These are phyloP conservation scores for Solenopsis fugax DNA, from an alignment of 1,140 invertebrate species.

Conservation along the genomic window DNA sequence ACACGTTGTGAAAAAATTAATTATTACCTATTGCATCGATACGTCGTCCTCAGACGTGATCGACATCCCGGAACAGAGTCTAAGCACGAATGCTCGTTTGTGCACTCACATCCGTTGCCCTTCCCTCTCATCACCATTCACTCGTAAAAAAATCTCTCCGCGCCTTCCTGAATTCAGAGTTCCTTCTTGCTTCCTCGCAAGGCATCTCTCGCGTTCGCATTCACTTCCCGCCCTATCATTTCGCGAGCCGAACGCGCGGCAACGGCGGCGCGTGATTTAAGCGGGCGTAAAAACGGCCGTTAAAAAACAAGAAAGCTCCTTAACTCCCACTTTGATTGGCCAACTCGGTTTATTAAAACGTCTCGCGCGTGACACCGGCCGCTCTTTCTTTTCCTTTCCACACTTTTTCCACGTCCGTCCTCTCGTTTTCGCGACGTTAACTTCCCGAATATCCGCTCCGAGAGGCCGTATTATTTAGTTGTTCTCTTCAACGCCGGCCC, in stretches of 20 bases:
- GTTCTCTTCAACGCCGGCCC: slow-evolving; percentile 15
- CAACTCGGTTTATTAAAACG: slow-evolving; percentile 86
- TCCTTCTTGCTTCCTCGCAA: slow-evolving; percentile 45
- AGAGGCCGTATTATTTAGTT: slow-evolving; percentile 55
- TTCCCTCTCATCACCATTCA: slow-evolving; percentile 66
- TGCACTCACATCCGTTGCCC: slow-evolving; percentile 12
- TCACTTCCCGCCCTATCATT: slow-evolving; percentile 60
- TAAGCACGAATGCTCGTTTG: background rate
- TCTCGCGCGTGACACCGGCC: slow-evolving; percentile 75
- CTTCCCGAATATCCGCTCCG: slow-evolving; percentile 65
- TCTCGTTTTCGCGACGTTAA: background rate
- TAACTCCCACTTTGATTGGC: slow-evolving; percentile 85
- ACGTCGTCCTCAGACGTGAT: background rate
- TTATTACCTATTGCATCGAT: background rate
- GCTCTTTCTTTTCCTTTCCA: slow-evolving; percentile 44
- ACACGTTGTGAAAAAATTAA: background rate
- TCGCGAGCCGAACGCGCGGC: slow-evolving; percentile 48
- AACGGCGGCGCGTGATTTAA: slow-evolving; percentile 85
- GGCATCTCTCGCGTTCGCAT: slow-evolving; percentile 4
- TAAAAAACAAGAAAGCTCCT: slow-evolving; percentile 86
- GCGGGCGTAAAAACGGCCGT: slow-evolving; percentile 85
- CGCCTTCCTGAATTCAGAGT: slow-evolving; percentile 64
- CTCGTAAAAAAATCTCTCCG: slow-evolving; percentile 71
- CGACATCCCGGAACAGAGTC: background rate
- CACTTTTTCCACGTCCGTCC: background rate